Percentiles rank a stretch among this genome's conserved stretches.
phyloP scores from a whole-genome alignment of 2,797 vertebrate species.

The Cryptoblepharus egeriae region DNA sequence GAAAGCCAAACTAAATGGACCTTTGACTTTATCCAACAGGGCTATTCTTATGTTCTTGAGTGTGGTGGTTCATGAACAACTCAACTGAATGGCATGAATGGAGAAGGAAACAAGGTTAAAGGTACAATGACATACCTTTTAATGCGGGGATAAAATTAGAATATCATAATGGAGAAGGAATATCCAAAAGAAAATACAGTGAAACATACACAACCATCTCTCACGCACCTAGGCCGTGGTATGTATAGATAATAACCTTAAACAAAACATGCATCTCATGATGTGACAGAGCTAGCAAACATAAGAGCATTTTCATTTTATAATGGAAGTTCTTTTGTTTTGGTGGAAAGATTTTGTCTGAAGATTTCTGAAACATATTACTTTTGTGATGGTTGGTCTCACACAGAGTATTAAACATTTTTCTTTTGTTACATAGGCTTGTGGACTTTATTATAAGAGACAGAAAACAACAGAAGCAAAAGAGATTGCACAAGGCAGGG shows the following conservation, averaged over 20 bases:
- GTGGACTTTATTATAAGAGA: neutral
- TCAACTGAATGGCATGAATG: too few relatives aligned
- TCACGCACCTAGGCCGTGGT: too few relatives aligned
- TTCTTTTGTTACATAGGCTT: neutral
- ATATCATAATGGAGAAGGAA: too few relatives aligned
- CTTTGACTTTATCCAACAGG: too few relatives aligned
- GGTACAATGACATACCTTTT: too few relatives aligned
- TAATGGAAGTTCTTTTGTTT: slow-evolving; percentile 1
- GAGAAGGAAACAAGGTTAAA: too few relatives aligned
- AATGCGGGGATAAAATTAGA: too few relatives aligned
- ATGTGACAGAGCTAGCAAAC: neutral
- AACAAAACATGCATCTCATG: slow-evolving; percentile 9
- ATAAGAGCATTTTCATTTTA: slow-evolving; percentile 8
- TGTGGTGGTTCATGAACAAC: too few relatives aligned
- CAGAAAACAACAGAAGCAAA: neutral
- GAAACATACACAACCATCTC: too few relatives aligned
- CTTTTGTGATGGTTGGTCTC: neutral
- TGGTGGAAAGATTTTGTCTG: neutral
- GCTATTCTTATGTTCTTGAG: too few relatives aligned
- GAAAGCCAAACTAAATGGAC: too few relatives aligned
- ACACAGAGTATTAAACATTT: slow-evolving; percentile 8
- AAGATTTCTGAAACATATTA: slow-evolving; percentile 24
- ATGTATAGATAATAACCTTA: neutral
- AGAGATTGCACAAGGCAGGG: neutral
- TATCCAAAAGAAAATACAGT: too few relatives aligned